Evolutionary conservation across 2,797 vertebrate genomes (phyloP), one percentile per base, ranked within the genome.

Genomic region (Sebastes taczanowskii): DNA sequence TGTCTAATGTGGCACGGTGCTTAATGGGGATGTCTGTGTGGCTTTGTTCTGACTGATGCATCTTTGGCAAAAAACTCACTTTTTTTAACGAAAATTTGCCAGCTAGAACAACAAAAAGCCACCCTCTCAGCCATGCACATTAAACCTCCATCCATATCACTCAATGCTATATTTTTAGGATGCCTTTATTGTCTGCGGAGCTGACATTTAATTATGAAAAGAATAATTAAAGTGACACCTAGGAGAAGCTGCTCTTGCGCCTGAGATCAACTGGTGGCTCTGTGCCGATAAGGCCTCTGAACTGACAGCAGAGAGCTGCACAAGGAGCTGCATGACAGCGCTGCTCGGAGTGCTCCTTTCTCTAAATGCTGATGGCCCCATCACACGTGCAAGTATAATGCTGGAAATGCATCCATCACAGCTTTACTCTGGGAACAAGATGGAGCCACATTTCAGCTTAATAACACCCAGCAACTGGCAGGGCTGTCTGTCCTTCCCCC

Each of bases 171-270:
- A 53, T 81, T 80, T 80, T 79, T 58, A 77, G 52, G 85, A 35
- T 11, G 7, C 9, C 38, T 64, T 77, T 69, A 68, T 82, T 92
- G 78, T 91, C 82, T 77, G 29, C 30, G 53, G 81, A 71, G 76
- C 69, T 82, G 85, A 69, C 78, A 85, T 90, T 92, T 89, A 81
- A 88, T 91, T 83, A 82, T 84, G 82, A 91, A 89, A 84, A 86
- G 74, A 89, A 83, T 91, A 87, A 89, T 90, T 88, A 87, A 87
- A 79, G 63, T 11, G 42, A 70, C 22, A 68, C 66, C 60, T 3
- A 22, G 29, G 49, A 77, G 63, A 70, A 90, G 68, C 74, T 74
- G 74, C 85, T 56, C 46, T 80, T 73, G 59, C n/a, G 66, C 60
- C 62, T 66, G 61, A 81, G 86, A 89, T 88, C 86, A 89, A 85